Base-by-base conservation (phyloP, 2,113 vertebrate species). In the Pterophyllum scalare region DNA sequence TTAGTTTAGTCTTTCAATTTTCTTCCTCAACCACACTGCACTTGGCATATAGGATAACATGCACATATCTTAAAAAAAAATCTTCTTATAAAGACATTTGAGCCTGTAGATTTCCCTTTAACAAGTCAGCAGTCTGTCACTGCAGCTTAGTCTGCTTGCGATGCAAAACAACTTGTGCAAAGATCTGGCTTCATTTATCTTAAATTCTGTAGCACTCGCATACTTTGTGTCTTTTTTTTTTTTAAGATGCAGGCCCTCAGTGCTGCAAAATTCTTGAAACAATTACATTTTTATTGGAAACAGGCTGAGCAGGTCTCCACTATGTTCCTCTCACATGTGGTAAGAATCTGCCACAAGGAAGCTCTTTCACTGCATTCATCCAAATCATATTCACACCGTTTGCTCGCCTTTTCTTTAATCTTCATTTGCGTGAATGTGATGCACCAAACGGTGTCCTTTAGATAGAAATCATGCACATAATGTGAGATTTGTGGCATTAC, bases 251-350 rank as follows among this genome's bases (percentile, higher is more conserved):
- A 31, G 20, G 28, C 13, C 7, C 58, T 33, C 2, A 1, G 12
- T 60, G 64, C 14, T 61, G 12, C 38, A 22, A 24, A 6, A 33
- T 6, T 35, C 59, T 62, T 78, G 43, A n/a, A 62, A 62, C 59
- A 9, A 46, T 62, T 52, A 35, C 3, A 33, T 26, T 35, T 79
- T 62, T 79, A 54, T 64, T 79, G 46, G 46, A 79, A 79, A 79
- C 46, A 56, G 77, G 31, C 59, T 35, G 43, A 72, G 65, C 24
- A 72, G 65, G 28, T 72, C 43, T 70, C 65, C 19, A 26, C 43
- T 26, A 31, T 52, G 40, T 28, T 59, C 22, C 49, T 56, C 40
- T 59, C 31, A 52, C 43, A 60, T 60, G 26, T 60, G 57, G 56
- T 35, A 31, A 75, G 8, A 72, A 56, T 61, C 49, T 64, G 20